A percentile compares a stretch with the other conserved stretches of the same genome.
Evolutionary conservation across 2,113 vertebrate genomes (phyloP).

Genomic region (Hypanus sabinus): DNA sequence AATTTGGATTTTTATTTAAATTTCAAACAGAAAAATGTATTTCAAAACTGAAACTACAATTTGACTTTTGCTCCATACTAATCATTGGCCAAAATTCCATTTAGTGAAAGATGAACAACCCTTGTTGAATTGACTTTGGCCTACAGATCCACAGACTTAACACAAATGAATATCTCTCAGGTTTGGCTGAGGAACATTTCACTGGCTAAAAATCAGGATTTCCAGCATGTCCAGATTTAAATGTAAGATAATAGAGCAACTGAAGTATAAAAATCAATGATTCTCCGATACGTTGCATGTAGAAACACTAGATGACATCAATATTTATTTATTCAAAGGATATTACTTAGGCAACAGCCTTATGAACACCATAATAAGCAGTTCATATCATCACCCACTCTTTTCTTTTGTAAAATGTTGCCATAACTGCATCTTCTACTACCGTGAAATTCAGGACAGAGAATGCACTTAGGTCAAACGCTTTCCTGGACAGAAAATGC

Average conservation of each 20-base stretch:
- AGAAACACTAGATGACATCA: neutral
- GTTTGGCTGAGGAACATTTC: neutral
- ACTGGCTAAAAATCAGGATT: neutral
- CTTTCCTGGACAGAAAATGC: too few species aligned
- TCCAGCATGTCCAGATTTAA: neutral
- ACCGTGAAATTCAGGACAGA: slow-evolving; percentile 12
- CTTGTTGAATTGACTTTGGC: neutral
- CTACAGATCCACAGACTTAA: neutral
- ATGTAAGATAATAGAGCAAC: neutral
- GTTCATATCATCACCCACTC: neutral
- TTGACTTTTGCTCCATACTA: neutral
- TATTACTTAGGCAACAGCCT: neutral
- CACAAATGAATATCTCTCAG: neutral
- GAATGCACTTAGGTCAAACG: slow-evolving; percentile 7
- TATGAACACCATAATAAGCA: neutral
- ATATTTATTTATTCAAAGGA: neutral
- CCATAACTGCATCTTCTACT: neutral
- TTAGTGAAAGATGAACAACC: neutral
- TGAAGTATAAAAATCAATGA: neutral
- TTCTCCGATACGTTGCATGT: neutral
- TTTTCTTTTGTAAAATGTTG: neutral
- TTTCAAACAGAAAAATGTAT: neutral
- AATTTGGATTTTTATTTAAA: neutral
- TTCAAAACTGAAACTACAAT: neutral
- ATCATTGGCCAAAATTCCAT: neutral